These are phyloP conservation scores for Caranx melampygus DNA, from an alignment of 2,113 vertebrate genomes.

Conservation along the genomic window DNA sequence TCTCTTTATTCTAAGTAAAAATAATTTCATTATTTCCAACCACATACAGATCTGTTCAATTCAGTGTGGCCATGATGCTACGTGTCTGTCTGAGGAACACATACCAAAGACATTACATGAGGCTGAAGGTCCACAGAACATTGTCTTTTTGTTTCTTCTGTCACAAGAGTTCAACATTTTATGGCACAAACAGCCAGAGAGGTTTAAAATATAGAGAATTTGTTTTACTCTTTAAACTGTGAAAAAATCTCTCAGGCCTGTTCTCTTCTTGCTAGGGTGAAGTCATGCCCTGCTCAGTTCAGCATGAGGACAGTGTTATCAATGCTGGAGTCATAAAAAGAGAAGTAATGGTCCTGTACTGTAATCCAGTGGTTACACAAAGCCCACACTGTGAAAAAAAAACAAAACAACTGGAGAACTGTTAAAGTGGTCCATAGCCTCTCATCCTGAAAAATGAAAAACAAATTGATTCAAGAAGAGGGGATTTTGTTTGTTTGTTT, in stretches of 20 bases:
- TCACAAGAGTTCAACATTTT: neutral
- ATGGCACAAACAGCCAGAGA: neutral
- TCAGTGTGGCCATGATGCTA: too few relatives aligned
- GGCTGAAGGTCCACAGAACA: too few relatives aligned
- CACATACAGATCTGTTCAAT: too few relatives aligned
- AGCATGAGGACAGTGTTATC: constrained; percentile 5
- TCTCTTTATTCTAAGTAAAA: neutral
- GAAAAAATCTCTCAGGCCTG: neutral
- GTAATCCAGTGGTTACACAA: constrained; percentile 27
- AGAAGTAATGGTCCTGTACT: constrained; percentile 10
- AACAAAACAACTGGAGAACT: constrained; percentile 21
- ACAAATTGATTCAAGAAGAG: constrained; percentile 22
- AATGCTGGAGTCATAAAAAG: neutral
- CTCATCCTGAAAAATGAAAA: constrained; percentile 18
- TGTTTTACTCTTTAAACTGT: neutral
- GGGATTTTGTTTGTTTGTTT: constrained; percentile 38
- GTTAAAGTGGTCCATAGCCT: constrained; percentile 24
- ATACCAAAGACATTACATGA: too few relatives aligned
- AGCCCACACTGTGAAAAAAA: constrained; percentile 10
- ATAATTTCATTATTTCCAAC: too few relatives aligned
- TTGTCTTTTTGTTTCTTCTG: neutral
- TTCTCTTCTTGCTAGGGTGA: constrained; percentile 2
- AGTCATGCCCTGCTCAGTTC: constrained; percentile 8
- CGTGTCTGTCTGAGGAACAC: too few relatives aligned
- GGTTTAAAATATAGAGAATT: neutral